Evolutionary conservation across 2,797 vertebrate species (phyloP), one percentile per base, ranked within the genome.

Genomic region (Platalea minor): DNA sequence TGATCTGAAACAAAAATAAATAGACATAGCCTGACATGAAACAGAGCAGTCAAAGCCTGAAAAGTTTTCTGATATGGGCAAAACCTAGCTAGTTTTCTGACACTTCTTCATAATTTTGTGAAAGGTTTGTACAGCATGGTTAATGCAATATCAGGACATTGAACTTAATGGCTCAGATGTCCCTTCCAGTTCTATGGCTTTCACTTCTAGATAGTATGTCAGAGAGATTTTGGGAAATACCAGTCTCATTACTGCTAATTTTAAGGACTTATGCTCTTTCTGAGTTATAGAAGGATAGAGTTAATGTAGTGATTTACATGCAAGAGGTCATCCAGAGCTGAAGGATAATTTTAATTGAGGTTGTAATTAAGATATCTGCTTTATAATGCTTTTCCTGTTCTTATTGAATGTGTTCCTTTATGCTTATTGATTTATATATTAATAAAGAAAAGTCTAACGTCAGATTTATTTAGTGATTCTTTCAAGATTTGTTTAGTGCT

Each of bases 341-440:
- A 93, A 95, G 65, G 65, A 91, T 93, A 59, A 89, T 95, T 95
- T 95, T 95, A 97, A 95, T 80, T 89, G 86, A 89, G 53, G 72
- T 69, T 83, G 41, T 88, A 97, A 96, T 93, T 94, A 94, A 94
- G 83, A 72, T 85, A 78, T 54, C 56, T 85, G 37, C 65, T 82
- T 93, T 89, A 80, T 83, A 95, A 93, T 0, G 0, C 17, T 83
- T 95, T 95, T 69, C 45, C 24, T 93, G 41, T 64, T 94, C 48
- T 60, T 85, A 93, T n/a, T 92, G 78, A 92, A 94, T 89, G 60
- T 91, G 72, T 77, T 95, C 50, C 41, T 88, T 90, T 85, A 63
- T 88, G 61, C 41, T 83, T 91, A 95, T 94, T 92, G 94, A 96
- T 95, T 91, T 94, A 61, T 83, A 61, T 91, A 92, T 92, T 95